Evolutionary conservation across 2,888 invertebrate genomes (phyloP).

Genomic region (Drosophila antonietae): DNA sequence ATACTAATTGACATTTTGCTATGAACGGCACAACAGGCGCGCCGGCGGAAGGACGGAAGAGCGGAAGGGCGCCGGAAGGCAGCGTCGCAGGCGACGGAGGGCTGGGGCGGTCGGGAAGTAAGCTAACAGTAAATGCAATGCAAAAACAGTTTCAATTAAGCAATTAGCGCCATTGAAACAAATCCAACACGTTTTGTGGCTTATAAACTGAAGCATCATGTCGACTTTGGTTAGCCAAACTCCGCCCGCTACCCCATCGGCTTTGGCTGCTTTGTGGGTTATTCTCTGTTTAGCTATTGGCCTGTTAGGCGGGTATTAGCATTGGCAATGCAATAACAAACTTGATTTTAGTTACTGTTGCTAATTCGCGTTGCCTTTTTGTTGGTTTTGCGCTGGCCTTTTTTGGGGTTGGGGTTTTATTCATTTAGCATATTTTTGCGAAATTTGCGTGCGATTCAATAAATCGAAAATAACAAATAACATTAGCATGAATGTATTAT

Average conservation of each 20-base stretch:
- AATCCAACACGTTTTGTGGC: conserved; percentile 81
- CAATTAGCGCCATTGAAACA: conserved; percentile 80
- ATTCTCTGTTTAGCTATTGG: conserved; percentile 35
- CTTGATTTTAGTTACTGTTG: conserved; percentile 59
- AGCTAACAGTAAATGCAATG: conserved; percentile 67
- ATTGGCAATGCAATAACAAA: conserved; percentile 21
- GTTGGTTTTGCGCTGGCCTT: conserved; percentile 10
- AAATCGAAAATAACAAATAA: conserved; percentile 59
- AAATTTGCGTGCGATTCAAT: conserved; percentile 65
- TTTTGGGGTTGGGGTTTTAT: conserved; percentile 15
- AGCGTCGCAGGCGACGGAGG: not conserved
- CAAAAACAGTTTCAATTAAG: conserved; percentile 80
- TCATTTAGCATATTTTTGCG: conserved; percentile 77
- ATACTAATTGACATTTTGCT: conserved; percentile 79
- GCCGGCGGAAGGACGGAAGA: not conserved
- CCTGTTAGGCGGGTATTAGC: conserved; percentile 31
- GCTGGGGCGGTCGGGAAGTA: not conserved
- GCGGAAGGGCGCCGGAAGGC: not conserved
- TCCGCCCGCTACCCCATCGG: not conserved
- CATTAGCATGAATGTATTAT: conserved; percentile 47
- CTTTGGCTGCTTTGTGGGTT: conserved; percentile 27
- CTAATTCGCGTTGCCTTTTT: conserved; percentile 57
- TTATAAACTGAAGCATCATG: conserved; percentile 75
- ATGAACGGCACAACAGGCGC: conserved; percentile 49
- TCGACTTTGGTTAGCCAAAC: conserved; percentile 61